phyloP scores from a whole-genome alignment of 2,888 invertebrate genomes.

The Ormyrus labotus region DNA sequence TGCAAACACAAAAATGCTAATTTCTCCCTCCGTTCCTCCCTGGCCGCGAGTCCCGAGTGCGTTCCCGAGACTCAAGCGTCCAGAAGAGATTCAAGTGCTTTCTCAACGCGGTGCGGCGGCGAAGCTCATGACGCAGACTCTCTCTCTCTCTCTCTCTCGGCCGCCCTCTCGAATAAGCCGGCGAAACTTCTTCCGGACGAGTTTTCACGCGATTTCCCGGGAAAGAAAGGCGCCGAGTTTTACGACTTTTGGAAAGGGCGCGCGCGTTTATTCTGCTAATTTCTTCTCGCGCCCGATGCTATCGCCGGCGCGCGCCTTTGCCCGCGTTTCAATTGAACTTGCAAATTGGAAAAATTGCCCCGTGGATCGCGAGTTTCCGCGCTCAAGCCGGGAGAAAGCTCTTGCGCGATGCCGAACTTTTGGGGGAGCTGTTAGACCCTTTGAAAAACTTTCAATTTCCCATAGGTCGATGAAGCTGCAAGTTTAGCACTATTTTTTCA shows the following conservation, averaged over 20 bases:
- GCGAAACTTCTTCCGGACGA: background rate
- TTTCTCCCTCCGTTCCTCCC: constrained; percentile 56
- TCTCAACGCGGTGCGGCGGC: constrained; percentile 61
- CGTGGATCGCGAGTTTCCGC: background rate
- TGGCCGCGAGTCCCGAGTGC: constrained; percentile 48
- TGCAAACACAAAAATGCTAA: constrained; percentile 66
- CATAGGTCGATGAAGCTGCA: too few relatives aligned
- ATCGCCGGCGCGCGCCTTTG: background rate
- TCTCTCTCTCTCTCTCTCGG: background rate
- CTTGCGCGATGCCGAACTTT: too few relatives aligned
- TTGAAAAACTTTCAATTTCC: too few relatives aligned
- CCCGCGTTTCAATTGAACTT: constrained; percentile 9
- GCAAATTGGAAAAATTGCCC: constrained; percentile 27
- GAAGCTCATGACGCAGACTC: background rate
- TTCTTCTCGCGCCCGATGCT: constrained; percentile 10
- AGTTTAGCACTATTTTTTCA: too few relatives aligned
- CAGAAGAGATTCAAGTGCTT: constrained; percentile 68
- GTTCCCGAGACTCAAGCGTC: constrained; percentile 63
- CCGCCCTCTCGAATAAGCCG: background rate
- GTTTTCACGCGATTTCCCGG: constrained; percentile 31
- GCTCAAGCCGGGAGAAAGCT: too few relatives aligned
- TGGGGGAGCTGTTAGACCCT: too few relatives aligned
- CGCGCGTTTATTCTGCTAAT: constrained; percentile 16
- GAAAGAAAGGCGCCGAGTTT: constrained; percentile 4
- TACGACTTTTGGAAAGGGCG: constrained; percentile 7